Conservation (phyloP, 2,797 vertebrate species). For the Myotis myotis region DNA sequence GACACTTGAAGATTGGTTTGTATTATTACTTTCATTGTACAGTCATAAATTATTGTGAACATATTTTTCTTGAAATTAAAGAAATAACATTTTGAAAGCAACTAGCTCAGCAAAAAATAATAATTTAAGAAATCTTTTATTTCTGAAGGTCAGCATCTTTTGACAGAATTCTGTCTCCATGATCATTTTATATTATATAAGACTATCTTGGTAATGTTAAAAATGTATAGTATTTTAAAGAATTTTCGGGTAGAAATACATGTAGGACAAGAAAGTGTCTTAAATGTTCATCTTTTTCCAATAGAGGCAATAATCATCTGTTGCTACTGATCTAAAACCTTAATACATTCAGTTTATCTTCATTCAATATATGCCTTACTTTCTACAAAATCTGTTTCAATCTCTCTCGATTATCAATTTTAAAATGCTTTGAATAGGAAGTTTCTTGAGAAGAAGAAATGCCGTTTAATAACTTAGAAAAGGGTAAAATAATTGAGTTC, state of each 20-base stretch:
- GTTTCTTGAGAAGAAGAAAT: neutral
- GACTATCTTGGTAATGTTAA: neutral
- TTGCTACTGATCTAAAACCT: neutral
- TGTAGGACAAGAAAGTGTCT: neutral
- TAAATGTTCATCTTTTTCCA: neutral
- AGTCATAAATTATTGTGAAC: neutral
- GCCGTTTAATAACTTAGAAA: neutral
- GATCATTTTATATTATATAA: neutral
- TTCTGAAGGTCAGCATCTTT: conserved; percentile 24
- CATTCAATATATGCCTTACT: neutral
- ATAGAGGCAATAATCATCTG: neutral
- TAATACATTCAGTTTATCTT: neutral
- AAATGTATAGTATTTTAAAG: neutral
- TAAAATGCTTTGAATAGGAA: neutral
- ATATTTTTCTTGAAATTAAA: neutral
- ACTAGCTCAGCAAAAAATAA: neutral
- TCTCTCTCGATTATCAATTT: neutral
- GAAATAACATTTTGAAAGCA: conserved; percentile 16
- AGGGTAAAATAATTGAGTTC: neutral
- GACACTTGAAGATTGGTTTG: neutral
- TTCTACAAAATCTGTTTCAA: neutral
- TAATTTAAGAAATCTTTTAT: neutral
- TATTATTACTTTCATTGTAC: neutral
- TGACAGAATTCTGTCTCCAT: conserved; percentile 32
- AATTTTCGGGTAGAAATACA: neutral